phyloP scores from a whole-genome alignment of 1,140 invertebrate species.

The Tribolium madens region DNA sequence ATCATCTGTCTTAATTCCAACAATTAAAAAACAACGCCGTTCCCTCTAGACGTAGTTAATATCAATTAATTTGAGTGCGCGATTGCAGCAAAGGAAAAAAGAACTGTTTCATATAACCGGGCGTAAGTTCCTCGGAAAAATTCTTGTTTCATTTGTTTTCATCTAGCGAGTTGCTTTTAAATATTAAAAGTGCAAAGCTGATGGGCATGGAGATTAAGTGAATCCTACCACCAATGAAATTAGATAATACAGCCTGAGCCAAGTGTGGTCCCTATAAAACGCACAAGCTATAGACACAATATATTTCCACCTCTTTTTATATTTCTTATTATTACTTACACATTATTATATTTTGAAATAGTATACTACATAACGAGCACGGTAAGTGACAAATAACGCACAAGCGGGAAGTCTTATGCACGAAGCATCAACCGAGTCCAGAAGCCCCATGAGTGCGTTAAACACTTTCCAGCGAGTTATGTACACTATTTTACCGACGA shows the following conservation, averaged over 20 bases:
- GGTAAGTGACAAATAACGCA: too few relatives aligned
- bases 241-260: background rate
- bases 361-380: too few relatives aligned
- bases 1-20: constrained; percentile 29
- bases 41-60: constrained; percentile 32
- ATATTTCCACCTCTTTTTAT: too few relatives aligned
- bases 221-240: background rate
- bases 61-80: constrained; percentile 32
- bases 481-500: too few relatives aligned
- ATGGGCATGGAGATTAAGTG: background rate
- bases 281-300: too few relatives aligned
- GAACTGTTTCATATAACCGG: constrained; percentile 2
- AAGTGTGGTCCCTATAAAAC: too few relatives aligned
- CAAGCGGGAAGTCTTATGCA: too few relatives aligned
- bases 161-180: constrained; percentile 14
- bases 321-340: too few relatives aligned
- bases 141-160: constrained; percentile 36
- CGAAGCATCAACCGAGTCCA: too few relatives aligned
- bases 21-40: constrained; percentile 36
- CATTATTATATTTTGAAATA: too few relatives aligned
- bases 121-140: constrained; percentile 2
- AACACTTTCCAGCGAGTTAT: too few relatives aligned
- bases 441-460: too few relatives aligned
- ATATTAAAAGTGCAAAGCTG: constrained; percentile 19
- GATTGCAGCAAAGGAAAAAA: background rate